Conservation (phyloP, 2,113 vertebrate species). For the Prunella himalayana region DNA sequence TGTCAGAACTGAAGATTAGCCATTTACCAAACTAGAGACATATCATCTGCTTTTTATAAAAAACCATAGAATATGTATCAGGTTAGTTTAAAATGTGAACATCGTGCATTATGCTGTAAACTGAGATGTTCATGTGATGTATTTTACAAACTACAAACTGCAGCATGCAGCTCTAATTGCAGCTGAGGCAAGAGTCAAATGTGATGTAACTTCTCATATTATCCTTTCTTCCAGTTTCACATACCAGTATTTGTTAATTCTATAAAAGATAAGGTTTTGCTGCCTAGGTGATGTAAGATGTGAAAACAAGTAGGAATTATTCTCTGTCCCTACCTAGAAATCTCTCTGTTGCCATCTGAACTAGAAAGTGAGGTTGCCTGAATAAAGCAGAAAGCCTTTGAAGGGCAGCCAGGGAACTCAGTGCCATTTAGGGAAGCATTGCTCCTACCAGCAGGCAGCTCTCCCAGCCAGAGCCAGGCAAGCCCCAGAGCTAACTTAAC, state of each 20-base stretch:
- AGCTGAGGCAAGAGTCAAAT: neutral
- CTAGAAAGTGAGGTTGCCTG: neutral
- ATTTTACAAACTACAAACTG: neutral
- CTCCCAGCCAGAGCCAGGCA: neutral
- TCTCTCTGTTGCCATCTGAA: neutral
- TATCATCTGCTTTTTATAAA: neutral
- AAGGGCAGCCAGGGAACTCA: constrained; percentile 15
- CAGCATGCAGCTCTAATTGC: neutral
- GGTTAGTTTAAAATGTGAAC: neutral
- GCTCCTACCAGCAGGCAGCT: neutral
- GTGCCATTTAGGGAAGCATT: constrained; percentile 50
- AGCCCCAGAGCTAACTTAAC: constrained; percentile 4
- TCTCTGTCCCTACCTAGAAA: neutral
- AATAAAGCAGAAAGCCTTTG: neutral
- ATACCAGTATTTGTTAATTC: neutral
- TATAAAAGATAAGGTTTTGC: neutral
- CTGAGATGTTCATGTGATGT: neutral
- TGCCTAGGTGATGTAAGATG: neutral
- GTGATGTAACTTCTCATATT: neutral
- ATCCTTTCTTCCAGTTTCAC: neutral
- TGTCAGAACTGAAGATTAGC: neutral
- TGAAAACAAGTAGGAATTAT: neutral
- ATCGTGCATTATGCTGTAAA: neutral
- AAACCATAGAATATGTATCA: neutral
- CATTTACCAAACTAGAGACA: neutral